Conservation (phyloP, 2,797 vertebrate genomes). For the Malacoctenus gilli region DNA sequence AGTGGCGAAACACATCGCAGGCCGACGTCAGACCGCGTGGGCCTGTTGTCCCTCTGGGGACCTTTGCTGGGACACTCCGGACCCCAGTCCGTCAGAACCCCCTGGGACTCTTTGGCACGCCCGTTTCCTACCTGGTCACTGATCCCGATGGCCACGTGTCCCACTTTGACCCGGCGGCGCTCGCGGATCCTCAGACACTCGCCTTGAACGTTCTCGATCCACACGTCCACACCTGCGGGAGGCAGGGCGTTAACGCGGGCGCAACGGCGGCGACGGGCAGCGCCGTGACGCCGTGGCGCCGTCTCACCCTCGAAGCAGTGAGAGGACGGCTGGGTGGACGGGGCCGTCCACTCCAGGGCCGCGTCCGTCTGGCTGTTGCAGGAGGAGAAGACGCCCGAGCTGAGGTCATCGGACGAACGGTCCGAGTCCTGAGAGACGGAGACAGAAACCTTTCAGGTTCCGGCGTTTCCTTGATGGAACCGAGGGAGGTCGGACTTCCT, state of each 20-base stretch:
- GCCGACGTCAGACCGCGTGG: too few species aligned
- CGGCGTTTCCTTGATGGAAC: background rate
- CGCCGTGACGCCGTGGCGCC: too few species aligned
- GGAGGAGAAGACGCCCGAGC: conserved; percentile 92
- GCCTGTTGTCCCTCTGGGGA: too few species aligned
- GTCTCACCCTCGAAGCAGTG: conserved; percentile 88
- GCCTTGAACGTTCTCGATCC: conserved; percentile 90
- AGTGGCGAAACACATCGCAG: background rate
- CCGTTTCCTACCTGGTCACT: conserved; percentile 85
- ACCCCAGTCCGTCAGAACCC: background rate
- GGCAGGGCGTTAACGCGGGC: too few species aligned
- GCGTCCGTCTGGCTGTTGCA: conserved; percentile 86
- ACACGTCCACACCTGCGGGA: conserved; percentile 88
- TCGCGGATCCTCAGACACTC: conserved; percentile 92
- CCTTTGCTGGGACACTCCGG: too few species aligned
- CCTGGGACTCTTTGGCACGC: too few species aligned
- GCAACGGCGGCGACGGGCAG: too few species aligned
- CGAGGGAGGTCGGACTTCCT: background rate
- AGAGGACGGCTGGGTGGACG: conserved; percentile 79
- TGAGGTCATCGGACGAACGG: conserved; percentile 90
- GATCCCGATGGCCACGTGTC: conserved; percentile 92
- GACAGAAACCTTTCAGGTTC: background rate
- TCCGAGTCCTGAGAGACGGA: conserved; percentile 80
- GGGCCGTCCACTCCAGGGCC: conserved; percentile 82
- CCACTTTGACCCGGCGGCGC: conserved; percentile 88